Evolutionary conservation across 2,888 invertebrate genomes (phyloP), one percentile per base, ranked within the genome.

Genomic region (Xanthorhoe spadicearia): DNA sequence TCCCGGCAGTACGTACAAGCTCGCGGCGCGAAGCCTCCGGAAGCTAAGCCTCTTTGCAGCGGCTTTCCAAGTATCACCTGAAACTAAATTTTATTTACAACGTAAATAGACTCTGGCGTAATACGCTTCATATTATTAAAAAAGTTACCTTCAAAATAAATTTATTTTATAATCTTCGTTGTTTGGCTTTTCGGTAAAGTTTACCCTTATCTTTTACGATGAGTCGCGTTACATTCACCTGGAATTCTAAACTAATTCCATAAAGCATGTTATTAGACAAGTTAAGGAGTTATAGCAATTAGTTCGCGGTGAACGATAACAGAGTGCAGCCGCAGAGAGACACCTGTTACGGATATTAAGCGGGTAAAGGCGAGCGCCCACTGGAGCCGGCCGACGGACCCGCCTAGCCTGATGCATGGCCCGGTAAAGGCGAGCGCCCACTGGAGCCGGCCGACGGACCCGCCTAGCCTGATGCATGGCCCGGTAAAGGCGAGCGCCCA

Each of bases 271-370:
- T 63, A 48, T 53, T 56, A 52, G 57, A 32, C 46, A 63, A 53
- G 46, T 52, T 53, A 35, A 18, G 61, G 53, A 61, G 46, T 48
- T 50, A 65, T 61, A 13, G 46, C 43, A 18, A 60, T 56, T 55
- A 56, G 60, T 60, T 61, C 10, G 56, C 55, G 28, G 60, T 43
- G 54, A 46, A 59, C 51, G 61, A 58, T 67, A 53, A 64, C 62
- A 67, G 67, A 70, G 51, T 59, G 62, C 64, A 52, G 46, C 38
- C 51, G 1, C 62, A 51, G 55, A 1, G 9, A 48, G 58, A 52
- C 70, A 64, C 67, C 67, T 67, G 69, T 59, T 59, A 59, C 54
- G 35, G 62, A 49, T 28, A 50, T 68, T 53, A 69, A 59, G 52
- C 28, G 60, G 46, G 32, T 57, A 35, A 43, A 48, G 61, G 46